A percentile compares a stretch with the other conserved stretches of the same genome.
Conservation (phyloP, 1,140 invertebrate species). For the Panagrolaimus sp. region DNA sequence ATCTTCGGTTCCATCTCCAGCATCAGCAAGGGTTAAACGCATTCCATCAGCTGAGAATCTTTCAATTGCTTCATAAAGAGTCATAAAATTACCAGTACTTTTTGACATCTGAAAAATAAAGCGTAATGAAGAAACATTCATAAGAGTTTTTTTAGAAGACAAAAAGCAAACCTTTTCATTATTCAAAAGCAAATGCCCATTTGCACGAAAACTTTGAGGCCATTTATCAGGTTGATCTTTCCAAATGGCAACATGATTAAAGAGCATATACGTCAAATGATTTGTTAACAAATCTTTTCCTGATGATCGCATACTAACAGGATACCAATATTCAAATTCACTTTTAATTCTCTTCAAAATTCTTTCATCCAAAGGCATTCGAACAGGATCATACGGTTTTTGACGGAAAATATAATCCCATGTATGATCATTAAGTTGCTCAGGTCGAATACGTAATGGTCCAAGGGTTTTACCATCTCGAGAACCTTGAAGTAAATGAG, state of each 20-base stretch:
- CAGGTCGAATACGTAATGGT: slow-evolving; percentile 70
- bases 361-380: slow-evolving; percentile 70
- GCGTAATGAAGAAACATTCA: slow-evolving; percentile 18
- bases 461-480: slow-evolving; percentile 62
- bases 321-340: slow-evolving; percentile 94
- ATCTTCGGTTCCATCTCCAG: slow-evolving; percentile 95
- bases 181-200: slow-evolving; percentile 92
- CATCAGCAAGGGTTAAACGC: slow-evolving; percentile 66
- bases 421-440: slow-evolving; percentile 82
- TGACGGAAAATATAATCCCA: slow-evolving; percentile 97
- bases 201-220: slow-evolving; percentile 84
- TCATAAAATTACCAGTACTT: slow-evolving; percentile 96
- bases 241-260: slow-evolving; percentile 96
- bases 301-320: slow-evolving; percentile 84
- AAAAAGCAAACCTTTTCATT: slow-evolving; percentile 74
- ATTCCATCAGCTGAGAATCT: slow-evolving; percentile 91
- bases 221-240: slow-evolving; percentile 77
- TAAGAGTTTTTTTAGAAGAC: slow-evolving; percentile 17
- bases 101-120: slow-evolving; percentile 87
- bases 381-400: slow-evolving; percentile 69
- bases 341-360: slow-evolving; percentile 73
- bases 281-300: slow-evolving; percentile 99
- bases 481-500: slow-evolving; percentile 79
- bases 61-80: slow-evolving; percentile 77
- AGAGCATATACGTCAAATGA: slow-evolving; percentile 90